A percentile compares a stretch with the other conserved stretches of the same genome.
phyloP scores from a whole-genome alignment of 1,140 invertebrate genomes.

The Mactra quadrangularis region DNA sequence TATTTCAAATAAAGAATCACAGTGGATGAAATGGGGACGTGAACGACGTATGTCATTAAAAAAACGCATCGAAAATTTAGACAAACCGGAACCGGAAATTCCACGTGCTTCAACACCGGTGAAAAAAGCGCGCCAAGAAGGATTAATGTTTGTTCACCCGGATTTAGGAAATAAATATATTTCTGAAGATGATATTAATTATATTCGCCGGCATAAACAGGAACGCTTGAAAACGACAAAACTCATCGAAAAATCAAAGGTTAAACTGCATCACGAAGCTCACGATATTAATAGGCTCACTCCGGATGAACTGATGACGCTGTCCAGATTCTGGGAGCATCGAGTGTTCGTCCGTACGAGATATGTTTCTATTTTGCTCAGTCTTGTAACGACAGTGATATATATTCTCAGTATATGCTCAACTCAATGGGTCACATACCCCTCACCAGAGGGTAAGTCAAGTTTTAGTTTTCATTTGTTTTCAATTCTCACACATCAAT shows the following conservation, averaged over 20 bases:
- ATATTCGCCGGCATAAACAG: conserved; percentile 75
- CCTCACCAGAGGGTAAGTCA: conserved; percentile 49
- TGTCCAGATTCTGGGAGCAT: conserved; percentile 81
- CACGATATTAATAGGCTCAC: conserved; percentile 72
- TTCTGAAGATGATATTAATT: conserved; percentile 78
- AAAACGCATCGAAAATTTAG: conserved; percentile 76
- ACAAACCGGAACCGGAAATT: conserved; percentile 69
- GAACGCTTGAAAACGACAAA: conserved; percentile 75
- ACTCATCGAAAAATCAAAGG: conserved; percentile 77
- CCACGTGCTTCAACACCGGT: conserved; percentile 80
- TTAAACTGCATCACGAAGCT: conserved; percentile 64
- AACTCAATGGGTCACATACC: conserved; percentile 51
- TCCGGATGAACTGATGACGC: conserved; percentile 75
- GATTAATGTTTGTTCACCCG: conserved; percentile 80
- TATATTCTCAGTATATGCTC: conserved; percentile 49
- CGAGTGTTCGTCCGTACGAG: conserved; percentile 75
- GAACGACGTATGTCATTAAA: conserved; percentile 78
- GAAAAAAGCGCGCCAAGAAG: conserved; percentile 81
- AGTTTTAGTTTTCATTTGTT: too few species aligned
- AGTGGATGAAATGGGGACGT: conserved; percentile 81
- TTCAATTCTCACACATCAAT: too few species aligned
- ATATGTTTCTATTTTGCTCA: conserved; percentile 74
- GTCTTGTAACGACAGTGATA: conserved; percentile 50
- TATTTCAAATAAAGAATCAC: conserved; percentile 73
- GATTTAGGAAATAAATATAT: conserved; percentile 79